phyloP scores from a whole-genome alignment of 2,797 vertebrate species.

The Premnoplex brunnescens region DNA sequence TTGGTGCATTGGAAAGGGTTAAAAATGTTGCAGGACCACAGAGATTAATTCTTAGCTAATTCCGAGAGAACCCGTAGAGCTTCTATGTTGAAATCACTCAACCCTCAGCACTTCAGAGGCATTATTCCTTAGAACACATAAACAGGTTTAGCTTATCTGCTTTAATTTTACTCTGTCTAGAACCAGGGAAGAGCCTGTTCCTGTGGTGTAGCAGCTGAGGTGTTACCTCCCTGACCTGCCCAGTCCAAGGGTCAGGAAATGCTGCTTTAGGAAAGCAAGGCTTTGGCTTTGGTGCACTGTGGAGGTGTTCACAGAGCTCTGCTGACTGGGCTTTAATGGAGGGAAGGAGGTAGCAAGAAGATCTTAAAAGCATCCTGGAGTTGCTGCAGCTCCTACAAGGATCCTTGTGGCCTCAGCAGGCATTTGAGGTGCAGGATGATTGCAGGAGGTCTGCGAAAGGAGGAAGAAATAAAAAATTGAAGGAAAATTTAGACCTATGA shows the following conservation, averaged over 20 bases:
- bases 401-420: neutral
- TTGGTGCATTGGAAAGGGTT: neutral
- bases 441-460: neutral
- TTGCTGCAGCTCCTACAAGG: neutral
- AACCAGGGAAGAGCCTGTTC: neutral
- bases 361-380: neutral
- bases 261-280: neutral
- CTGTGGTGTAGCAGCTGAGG: rapidly evolving
- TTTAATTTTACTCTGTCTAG: neutral
- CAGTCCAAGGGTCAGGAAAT: neutral
- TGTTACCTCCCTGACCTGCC: neutral
- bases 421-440: neutral
- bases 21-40: neutral
- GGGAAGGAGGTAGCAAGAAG: neutral
- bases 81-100: neutral
- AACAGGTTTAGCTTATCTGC: neutral
- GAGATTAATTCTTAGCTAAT: neutral
- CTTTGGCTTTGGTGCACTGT: neutral
- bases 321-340: neutral
- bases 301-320: neutral
- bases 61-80: neutral
- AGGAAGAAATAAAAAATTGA: no score
- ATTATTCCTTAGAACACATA: neutral
- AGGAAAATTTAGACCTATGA: neutral
- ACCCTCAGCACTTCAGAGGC: neutral